phyloP scores from a whole-genome alignment of 2,888 invertebrate species.

The Ophioninae sp. region DNA sequence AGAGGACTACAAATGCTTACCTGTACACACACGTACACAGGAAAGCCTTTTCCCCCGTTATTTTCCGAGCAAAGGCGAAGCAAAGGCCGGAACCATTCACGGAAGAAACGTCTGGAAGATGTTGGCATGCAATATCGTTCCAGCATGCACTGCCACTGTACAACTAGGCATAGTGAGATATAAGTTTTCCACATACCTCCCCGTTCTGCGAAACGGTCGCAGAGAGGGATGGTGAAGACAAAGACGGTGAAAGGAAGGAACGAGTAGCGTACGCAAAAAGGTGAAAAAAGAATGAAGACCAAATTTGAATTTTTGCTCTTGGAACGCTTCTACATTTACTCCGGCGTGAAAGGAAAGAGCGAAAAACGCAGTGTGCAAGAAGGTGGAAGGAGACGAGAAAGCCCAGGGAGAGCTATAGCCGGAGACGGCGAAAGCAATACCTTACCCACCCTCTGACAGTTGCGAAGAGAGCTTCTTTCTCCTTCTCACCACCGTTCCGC shows the following conservation, averaged over 20 bases:
- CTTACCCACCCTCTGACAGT: conserved; percentile 58
- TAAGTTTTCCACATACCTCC: conserved; percentile 11
- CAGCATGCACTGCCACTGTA: conserved; percentile 20
- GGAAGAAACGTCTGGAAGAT: conserved; percentile 30
- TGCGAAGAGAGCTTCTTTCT: conserved; percentile 45
- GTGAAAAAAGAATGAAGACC: conserved; percentile 51
- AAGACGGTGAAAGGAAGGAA: conserved; percentile 16
- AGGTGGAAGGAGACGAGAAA: conserved; percentile 33
- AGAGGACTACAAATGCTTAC: conserved; percentile 27
- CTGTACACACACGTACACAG: conserved; percentile 7
- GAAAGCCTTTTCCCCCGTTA: conserved; percentile 10
- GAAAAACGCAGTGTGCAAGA: conserved; percentile 56
- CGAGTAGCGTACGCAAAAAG: conserved; percentile 35
- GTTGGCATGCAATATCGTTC: conserved; percentile 26
- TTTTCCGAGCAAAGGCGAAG: conserved; percentile 28
- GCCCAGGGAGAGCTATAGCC: conserved; percentile 43
- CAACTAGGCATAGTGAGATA: conserved; percentile 38
- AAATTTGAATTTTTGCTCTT: conserved; percentile 67
- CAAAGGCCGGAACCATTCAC: conserved; percentile 23
- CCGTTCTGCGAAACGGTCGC: background rate
- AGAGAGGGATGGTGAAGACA: background rate
- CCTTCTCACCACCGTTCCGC: conserved; percentile 5
- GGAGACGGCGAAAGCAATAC: conserved; percentile 42
- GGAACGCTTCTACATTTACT: conserved; percentile 66
- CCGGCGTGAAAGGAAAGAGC: conserved; percentile 62